Evolutionary conservation across 2,113 vertebrate species (phyloP).

Genomic region (Casuarius casuarius): DNA sequence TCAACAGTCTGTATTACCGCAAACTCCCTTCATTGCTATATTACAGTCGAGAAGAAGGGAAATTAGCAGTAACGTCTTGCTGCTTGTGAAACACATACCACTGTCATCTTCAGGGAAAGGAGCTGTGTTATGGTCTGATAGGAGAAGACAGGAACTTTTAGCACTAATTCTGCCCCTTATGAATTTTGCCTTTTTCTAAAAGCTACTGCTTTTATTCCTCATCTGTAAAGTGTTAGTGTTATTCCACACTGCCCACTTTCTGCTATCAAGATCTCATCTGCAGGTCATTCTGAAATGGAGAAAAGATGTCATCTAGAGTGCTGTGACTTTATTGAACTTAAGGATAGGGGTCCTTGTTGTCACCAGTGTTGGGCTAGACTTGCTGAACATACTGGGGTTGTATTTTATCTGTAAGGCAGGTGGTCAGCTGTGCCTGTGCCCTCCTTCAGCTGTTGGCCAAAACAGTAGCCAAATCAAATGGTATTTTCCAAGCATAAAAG

Average conservation of each 20-base stretch:
- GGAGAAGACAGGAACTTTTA: not conserved
- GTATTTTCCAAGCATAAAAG: not conserved
- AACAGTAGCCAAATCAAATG: not conserved
- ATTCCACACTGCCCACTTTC: constrained; percentile 7
- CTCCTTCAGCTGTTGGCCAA: not conserved
- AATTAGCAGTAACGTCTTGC: constrained; percentile 7
- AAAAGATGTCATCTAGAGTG: not conserved
- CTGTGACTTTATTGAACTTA: not conserved
- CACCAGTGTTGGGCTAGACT: fast-evolving
- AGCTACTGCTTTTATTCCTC: not conserved
- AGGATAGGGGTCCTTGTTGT: not conserved
- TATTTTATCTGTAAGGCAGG: not conserved
- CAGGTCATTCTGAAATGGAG: not conserved
- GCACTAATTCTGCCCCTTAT: not conserved
- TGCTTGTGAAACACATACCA: not conserved
- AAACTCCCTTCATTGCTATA: not conserved
- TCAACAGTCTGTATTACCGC: not conserved
- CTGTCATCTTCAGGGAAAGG: not conserved
- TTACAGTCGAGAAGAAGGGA: not conserved
- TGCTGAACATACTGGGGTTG: fast-evolving
- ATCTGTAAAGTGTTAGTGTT: not conserved
- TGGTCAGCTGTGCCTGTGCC: not conserved
- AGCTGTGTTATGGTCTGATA: not conserved
- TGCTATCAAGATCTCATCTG: not conserved
- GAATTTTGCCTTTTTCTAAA: not conserved